Base-by-base conservation (phyloP, 1,140 invertebrate species). In the Macrosteles quadrilineatus region DNA sequence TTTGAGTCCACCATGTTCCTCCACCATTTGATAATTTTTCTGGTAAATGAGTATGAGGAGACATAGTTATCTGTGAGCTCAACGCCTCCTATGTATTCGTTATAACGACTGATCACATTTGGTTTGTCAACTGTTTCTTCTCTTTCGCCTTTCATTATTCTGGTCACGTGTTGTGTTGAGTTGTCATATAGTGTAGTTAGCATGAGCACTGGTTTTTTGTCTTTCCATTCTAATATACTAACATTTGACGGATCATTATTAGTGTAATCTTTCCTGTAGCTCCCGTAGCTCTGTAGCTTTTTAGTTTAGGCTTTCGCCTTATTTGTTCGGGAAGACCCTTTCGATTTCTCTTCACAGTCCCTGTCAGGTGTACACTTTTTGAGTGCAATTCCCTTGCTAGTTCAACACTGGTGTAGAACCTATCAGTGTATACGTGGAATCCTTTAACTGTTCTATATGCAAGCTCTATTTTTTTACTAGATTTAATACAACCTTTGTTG, bases 321-420 rank as follows among this genome's bases (percentile, higher is more conserved):
- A 43, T 67, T 67, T 67, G 32, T 27, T 25, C 47, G 14, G 40
- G 65, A 47, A 67, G 36, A 23, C 40, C 65, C 40, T 21, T 29
- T 36, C 40, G 12, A 25, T 29, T 47, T 25, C 65, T 29, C 36
- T 21, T 67, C n/a, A 43, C 17, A 21, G 65, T 67, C 36, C 65
- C 65, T 40, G 65, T 67, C 47, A 67, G 43, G 29, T 67, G 65
- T 47, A 67, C 29, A 19, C 27, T 45, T 27, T 45, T 67, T 47
- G 12, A 11, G 32, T 67, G 47, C 21, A 67, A 25, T 47, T 67
- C 32, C 29, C 43, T 67, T 17, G 36, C 65, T n/a, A 67, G 43
- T 45, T 67, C 36, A 21, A 67, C 65, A 67, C 65, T 67, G 43
- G 32, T 67, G 65, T 67, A 67, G 65, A 45, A 67, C 29, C 40